A percentile compares a stretch with the other conserved stretches of the same genome.
These are phyloP conservation scores for Amphipoea oculea DNA, from an alignment of 2,888 invertebrate genomes.

Conservation along the genomic window DNA sequence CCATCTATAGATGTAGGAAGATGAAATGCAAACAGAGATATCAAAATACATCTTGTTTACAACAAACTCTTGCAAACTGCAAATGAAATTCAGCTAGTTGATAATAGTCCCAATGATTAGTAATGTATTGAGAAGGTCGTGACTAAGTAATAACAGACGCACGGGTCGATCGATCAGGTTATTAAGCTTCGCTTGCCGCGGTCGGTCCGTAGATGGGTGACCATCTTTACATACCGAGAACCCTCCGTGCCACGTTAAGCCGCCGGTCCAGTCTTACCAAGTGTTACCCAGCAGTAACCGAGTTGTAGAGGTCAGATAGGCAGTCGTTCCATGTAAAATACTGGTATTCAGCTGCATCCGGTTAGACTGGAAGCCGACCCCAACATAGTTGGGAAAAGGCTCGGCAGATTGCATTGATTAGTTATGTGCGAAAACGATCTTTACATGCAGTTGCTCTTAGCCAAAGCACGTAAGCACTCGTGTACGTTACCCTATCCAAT, in stretches of 20 bases:
- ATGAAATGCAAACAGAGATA: neutral
- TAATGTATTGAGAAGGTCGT: neutral
- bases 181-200: no score
- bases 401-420: neutral
- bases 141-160: neutral
- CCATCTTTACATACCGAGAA: no score
- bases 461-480: conserved; percentile 17
- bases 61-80: neutral
- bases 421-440: neutral
- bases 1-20: neutral
- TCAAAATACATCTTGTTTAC: neutral
- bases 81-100: neutral
- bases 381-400: no score
- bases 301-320: no score
- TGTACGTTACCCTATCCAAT: conserved; percentile 44
- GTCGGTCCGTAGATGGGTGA: no score
- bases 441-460: conserved; percentile 4
- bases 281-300: no score
- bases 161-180: no score
- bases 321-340: no score
- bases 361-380: no score
- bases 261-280: no score
- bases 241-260: no score
- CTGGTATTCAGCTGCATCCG: no score
- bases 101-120: neutral